These are phyloP conservation scores for Amblyraja radiata DNA, from an alignment of 2,797 vertebrate species.

Conservation along the genomic window DNA sequence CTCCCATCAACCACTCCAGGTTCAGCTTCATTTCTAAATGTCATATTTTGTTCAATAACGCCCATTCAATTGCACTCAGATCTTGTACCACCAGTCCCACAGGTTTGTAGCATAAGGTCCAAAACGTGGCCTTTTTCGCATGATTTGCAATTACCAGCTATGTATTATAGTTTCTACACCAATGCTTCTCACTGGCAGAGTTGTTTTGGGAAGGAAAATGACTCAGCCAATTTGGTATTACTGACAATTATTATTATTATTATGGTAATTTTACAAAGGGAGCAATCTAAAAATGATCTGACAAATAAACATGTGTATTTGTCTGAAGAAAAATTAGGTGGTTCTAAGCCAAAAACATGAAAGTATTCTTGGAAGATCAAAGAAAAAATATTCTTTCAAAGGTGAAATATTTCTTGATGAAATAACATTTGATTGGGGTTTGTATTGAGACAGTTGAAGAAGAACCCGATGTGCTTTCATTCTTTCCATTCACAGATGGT, in stretches of 20 bases:
- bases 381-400: neutral
- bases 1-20: no score
- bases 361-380: neutral
- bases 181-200: neutral
- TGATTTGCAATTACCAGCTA: neutral
- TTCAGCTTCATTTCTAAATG: no score
- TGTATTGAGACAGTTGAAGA: neutral
- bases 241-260: neutral
- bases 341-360: neutral
- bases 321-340: no score
- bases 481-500: constrained; percentile 70
- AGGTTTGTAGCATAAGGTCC: no score
- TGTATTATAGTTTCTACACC: neutral
- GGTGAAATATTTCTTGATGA: neutral
- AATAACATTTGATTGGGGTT: neutral
- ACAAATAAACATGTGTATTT: neutral
- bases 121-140: no score
- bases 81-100: no score
- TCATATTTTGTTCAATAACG: no score
- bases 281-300: no score
- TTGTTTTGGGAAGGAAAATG: neutral
- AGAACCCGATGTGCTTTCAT: neutral
- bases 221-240: neutral
- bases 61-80: no score
- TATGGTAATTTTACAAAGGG: neutral